Percentiles rank a stretch among this genome's conserved stretches.
These are phyloP conservation scores for Pachypsylla venusta DNA, from an alignment of 1,140 invertebrate genomes.

Conservation along the genomic window DNA sequence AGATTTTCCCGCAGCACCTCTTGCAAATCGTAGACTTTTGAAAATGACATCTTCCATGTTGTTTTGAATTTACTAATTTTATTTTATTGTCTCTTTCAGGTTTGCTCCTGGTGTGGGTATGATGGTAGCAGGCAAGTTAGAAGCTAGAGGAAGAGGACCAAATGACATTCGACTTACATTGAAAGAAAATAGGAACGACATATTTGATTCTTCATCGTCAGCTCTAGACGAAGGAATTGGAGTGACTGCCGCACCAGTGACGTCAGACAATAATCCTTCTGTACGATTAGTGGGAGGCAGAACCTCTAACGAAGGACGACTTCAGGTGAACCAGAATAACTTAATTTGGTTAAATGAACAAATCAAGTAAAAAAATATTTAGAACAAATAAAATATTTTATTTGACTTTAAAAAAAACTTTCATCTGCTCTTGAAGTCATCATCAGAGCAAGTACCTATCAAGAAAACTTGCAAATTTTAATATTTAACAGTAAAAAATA, in stretches of 20 bases:
- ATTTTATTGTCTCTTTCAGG: conserved; percentile 27
- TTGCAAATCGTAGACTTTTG: no score
- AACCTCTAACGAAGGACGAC: conserved; percentile 54
- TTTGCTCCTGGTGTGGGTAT: conserved; percentile 87
- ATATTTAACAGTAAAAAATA: no score
- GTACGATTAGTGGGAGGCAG: conserved; percentile 61
- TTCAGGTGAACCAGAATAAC: no score
- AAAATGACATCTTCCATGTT: not conserved
- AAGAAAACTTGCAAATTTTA: no score
- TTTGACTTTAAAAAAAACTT: no score
- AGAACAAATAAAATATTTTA: no score
- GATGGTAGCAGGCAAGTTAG: conserved; percentile 84
- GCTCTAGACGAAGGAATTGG: conserved; percentile 34
- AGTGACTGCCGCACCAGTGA: conserved; percentile 35
- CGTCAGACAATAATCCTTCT: conserved; percentile 37
- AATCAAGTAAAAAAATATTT: no score
- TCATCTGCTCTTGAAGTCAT: no score
- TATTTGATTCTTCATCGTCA: conserved; percentile 37
- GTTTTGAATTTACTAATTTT: conserved; percentile 22
- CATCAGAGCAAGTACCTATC: no score
- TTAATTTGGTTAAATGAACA: no score
- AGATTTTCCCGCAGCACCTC: no score
- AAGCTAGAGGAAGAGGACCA: conserved; percentile 58
- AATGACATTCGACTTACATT: conserved; percentile 62
- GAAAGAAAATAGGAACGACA: conserved; percentile 41